Base-by-base conservation (phyloP, 2,797 vertebrate species). In the Sarcoramphus papa region DNA sequence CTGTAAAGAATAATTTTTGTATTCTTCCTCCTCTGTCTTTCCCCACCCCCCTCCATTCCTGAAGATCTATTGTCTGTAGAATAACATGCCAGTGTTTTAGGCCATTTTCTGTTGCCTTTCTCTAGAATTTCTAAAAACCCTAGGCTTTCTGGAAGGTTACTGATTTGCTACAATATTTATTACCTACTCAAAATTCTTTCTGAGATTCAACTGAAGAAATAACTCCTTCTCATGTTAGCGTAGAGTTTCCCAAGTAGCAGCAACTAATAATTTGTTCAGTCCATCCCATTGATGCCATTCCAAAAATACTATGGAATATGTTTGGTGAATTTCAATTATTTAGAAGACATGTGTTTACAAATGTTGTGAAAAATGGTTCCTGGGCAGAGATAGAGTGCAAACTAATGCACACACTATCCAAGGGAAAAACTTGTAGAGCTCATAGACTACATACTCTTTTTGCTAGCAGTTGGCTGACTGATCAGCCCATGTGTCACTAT, bases 141-240 rank as follows among this genome's bases (percentile, higher is more conserved):
- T 47, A n/a, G 7, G 5, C 9, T 56, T 95, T 45, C 20, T 62
- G 5, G n/a, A 81, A 63, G 43, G 21, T 47, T 54, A 35, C 7
- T 47, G 3, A 30, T 74, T 84, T 74, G 9, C 9, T 75, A 8
- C 6, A 48, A 28, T 51, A 72, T 60, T 67, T 69, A 12, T 28
- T 85, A 23, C 13, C 17, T 27, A 33, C 9, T 67, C 45, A 68
- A 60, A 78, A 48, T 28, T 35, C 7, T 68, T 88, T 63, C 56
- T 64, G 24, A 60, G 4, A 30, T 41, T 62, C 22, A 69, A 3
- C 17, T 37, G 23, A 64, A 94, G 30, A 84, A 88, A 41, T 6
- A 54, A 33, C 45, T 84, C 4, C 2, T 47, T 37, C 23, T 45
- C 3, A 14, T 0, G 0, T 47, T 48, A 47, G 6, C 1, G 1